Conservation (phyloP, 2,888 invertebrate genomes). For the Eupithecia subfuscata region DNA sequence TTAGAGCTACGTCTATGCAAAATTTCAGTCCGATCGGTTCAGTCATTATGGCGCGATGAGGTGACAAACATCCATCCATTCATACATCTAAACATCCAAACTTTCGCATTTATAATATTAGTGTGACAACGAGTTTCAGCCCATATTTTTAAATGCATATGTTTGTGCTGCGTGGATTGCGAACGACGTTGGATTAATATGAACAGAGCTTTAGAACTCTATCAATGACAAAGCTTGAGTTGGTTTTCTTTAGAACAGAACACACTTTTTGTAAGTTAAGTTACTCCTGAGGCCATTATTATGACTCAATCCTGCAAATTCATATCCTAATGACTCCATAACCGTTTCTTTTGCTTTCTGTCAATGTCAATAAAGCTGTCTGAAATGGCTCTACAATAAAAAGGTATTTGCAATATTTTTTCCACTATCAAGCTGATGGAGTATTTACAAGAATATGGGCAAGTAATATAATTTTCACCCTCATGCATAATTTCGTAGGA, state of each 20-base stretch:
- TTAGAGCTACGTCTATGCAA: too few relatives aligned
- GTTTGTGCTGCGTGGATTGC: too few relatives aligned
- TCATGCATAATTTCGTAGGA: slow-evolving; percentile 35
- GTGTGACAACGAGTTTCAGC: too few relatives aligned
- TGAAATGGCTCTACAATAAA: background rate
- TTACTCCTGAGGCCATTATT: background rate
- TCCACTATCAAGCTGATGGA: background rate
- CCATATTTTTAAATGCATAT: too few relatives aligned
- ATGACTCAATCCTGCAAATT: background rate
- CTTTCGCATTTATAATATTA: too few relatives aligned
- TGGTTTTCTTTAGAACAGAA: background rate
- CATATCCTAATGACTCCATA: background rate
- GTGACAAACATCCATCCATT: too few relatives aligned
- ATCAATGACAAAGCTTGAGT: background rate
- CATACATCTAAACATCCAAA: too few relatives aligned
- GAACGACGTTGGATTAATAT: too few relatives aligned
- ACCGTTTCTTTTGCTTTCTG: background rate
- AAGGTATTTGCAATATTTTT: background rate
- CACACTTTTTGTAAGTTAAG: background rate
- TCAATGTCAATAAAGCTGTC: background rate
- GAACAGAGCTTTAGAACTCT: background rate
- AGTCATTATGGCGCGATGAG: too few relatives aligned
- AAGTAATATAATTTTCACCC: background rate
- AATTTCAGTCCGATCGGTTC: too few relatives aligned
- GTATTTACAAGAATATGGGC: background rate